Evolutionary conservation across 1,140 invertebrate genomes (phyloP).

Genomic region (Papilio xuthus): DNA sequence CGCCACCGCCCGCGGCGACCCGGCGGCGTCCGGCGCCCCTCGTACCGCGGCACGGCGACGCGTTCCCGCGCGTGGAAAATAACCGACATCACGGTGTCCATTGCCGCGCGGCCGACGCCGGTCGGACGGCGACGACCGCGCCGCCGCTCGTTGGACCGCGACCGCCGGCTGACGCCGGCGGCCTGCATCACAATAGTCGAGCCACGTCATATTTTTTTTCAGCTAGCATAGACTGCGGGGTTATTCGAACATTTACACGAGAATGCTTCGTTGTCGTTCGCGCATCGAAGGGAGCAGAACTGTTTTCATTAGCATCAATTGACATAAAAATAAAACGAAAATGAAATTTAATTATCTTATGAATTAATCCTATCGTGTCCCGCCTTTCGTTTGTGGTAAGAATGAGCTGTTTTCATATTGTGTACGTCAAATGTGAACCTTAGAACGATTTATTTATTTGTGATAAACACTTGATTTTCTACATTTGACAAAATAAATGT

Average conservation of each 20-base stretch:
- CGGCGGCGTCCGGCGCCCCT: constrained; percentile 52
- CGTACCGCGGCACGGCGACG: constrained; percentile 58
- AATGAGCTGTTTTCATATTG: constrained; percentile 73
- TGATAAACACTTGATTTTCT: constrained; percentile 81
- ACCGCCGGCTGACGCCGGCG: constrained; percentile 55
- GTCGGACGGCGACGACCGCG: constrained; percentile 31
- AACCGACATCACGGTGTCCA: constrained; percentile 61
- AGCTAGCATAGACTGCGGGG: constrained; percentile 54
- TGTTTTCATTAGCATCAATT: constrained; percentile 60
- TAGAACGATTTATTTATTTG: constrained; percentile 81
- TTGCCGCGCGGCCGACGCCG: constrained; percentile 58
- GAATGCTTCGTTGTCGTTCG: constrained; percentile 58
- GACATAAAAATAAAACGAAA: constrained; percentile 60
- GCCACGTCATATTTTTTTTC: constrained; percentile 59
- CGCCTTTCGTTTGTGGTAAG: constrained; percentile 75
- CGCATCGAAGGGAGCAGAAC: constrained; percentile 58
- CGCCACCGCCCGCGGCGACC: constrained; percentile 54
- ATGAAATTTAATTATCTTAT: constrained; percentile 63
- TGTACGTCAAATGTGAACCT: constrained; percentile 78
- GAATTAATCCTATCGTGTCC: constrained; percentile 68
- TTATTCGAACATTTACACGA: constrained; percentile 65
- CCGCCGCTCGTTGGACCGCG: not conserved
- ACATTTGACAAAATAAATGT: constrained; percentile 80
- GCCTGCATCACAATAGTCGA: constrained; percentile 53
- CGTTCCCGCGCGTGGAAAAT: constrained; percentile 65